Evolutionary conservation across 1,140 invertebrate genomes (phyloP), one percentile per base, ranked within the genome.

Genomic region (Lethocerus indicus): DNA sequence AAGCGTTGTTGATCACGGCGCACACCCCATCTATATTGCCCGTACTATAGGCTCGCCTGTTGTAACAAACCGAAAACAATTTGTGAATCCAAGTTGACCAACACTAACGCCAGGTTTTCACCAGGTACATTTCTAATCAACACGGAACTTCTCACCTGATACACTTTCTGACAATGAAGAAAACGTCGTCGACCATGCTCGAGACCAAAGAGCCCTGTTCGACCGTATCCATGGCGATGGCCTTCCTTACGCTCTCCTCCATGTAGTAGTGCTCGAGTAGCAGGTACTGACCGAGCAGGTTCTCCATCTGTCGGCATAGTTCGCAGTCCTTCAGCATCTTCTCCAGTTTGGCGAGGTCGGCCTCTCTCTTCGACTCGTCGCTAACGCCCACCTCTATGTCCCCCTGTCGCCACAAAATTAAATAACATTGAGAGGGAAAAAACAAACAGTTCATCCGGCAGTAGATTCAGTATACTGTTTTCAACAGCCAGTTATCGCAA

Each of bases 81-180:
- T n/a, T n/a, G n/a, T n/a, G n/a, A n/a, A n/a, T n/a, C n/a, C n/a
- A n/a, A n/a, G n/a, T n/a, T n/a, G n/a, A n/a, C n/a, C n/a, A n/a
- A n/a, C n/a, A n/a, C n/a, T n/a, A n/a, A n/a, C n/a, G n/a, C n/a
- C n/a, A n/a, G n/a, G n/a, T n/a, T n/a, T n/a, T n/a, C n/a, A n/a
- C n/a, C n/a, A n/a, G n/a, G n/a, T n/a, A n/a, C n/a, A n/a, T n/a
- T n/a, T n/a, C n/a, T n/a, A n/a, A n/a, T n/a, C n/a, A n/a, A n/a
- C n/a, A n/a, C n/a, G n/a, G n/a, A n/a, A n/a, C 24, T 26, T 27
- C 4, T 57, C 67, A 87, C 85, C 84, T 79, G 28, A 97, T 83
- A 61, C 88, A 92, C 69, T 98, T 98, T 57, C 91, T 86, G 0
- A 97, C 78, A 54, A 99, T 93, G 63, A 93, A 99, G 65, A 98